Conservation (phyloP, 1,140 invertebrate genomes). For the Diplogasteroides magnus region DNA sequence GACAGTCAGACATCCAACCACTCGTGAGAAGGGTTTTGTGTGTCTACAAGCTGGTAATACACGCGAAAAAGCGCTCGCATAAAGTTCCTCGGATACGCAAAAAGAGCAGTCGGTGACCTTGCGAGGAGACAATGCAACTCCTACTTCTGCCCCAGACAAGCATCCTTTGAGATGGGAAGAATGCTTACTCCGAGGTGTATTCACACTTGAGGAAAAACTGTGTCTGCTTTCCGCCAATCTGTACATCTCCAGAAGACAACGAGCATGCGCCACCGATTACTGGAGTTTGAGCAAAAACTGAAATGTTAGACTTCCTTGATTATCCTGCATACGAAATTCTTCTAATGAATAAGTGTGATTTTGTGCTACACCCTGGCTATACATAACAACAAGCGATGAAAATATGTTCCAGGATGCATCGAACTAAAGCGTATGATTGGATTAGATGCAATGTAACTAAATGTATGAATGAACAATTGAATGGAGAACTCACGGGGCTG, state of each 20-base stretch:
- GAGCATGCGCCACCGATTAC: slow-evolving; percentile 52
- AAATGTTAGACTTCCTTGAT: slow-evolving; percentile 17
- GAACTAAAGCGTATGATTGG: too few relatives aligned
- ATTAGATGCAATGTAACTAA: too few relatives aligned
- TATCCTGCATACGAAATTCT: too few relatives aligned
- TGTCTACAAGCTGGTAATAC: not conserved
- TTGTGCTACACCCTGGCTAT: too few relatives aligned
- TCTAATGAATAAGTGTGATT: too few relatives aligned
- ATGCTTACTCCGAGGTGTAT: slow-evolving; percentile 35
- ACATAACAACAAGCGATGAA: too few relatives aligned
- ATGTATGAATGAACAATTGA: too few relatives aligned
- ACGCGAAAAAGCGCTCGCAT: slow-evolving; percentile 10
- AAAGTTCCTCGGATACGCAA: not conserved
- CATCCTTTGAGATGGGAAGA: not conserved
- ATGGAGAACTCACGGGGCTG: too few relatives aligned
- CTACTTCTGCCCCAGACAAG: too few relatives aligned
- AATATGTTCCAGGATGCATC: too few relatives aligned
- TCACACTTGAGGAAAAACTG: slow-evolving; percentile 55
- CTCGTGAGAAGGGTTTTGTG: not conserved
- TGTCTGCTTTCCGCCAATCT: slow-evolving; percentile 55
- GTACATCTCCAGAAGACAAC: slow-evolving; percentile 46
- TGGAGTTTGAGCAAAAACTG: slow-evolving; percentile 37
- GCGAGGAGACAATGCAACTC: too few relatives aligned
- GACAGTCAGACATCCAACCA: not conserved
- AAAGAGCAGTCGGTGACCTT: too few relatives aligned